phyloP scores from a whole-genome alignment of 2,888 invertebrate species.

The Idaea straminata region DNA sequence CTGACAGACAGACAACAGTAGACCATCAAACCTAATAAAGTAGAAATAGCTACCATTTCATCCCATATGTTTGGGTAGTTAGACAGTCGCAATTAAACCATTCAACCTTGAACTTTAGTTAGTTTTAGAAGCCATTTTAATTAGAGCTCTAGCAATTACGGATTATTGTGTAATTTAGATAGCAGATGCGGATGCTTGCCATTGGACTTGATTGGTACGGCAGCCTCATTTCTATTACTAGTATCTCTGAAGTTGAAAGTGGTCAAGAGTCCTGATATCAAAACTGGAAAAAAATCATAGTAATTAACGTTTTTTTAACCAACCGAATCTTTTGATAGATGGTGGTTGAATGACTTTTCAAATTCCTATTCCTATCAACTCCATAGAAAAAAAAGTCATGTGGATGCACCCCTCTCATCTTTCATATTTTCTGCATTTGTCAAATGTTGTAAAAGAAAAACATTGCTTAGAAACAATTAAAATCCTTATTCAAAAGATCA shows the following conservation, averaged over 20 bases:
- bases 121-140: not conserved
- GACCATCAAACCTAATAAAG: not conserved
- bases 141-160: not conserved
- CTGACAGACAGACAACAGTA: not conserved
- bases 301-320: not conserved
- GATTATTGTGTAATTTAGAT: constrained; percentile 3
- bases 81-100: not conserved
- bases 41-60: not conserved
- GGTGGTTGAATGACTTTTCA: too few species aligned
- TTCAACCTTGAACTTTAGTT: not conserved
- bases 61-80: not conserved
- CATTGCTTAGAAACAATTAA: not conserved
- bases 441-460: too few species aligned
- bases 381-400: too few species aligned
- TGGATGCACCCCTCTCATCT: too few species aligned
- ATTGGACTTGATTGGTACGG: not conserved
- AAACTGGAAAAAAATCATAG: not conserved
- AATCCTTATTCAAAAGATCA: not conserved
- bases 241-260: not conserved
- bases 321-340: not conserved
- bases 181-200: constrained; percentile 1
- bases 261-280: not conserved
- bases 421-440: too few species aligned
- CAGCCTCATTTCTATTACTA: not conserved
- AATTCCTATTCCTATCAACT: too few species aligned